phyloP scores from a whole-genome alignment of 2,797 vertebrate genomes.

The Darevskia mixta region DNA sequence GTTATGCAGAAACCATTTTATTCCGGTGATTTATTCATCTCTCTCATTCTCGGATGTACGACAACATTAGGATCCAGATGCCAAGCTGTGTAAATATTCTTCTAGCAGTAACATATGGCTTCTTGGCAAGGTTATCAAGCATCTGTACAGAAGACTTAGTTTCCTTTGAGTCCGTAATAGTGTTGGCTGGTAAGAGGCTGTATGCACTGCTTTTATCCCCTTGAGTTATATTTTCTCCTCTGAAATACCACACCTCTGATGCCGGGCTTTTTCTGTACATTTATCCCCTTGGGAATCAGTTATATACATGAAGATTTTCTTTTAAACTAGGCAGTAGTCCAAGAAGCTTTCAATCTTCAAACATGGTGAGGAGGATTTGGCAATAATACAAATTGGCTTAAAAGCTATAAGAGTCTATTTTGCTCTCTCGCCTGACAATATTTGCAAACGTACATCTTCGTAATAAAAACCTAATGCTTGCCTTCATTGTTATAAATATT shows the following conservation, averaged over 20 bases:
- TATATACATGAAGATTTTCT: constrained; percentile 41
- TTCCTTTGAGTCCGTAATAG: constrained; percentile 60
- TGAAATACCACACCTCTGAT: constrained; percentile 52
- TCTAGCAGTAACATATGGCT: constrained; percentile 58
- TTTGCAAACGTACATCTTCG: constrained; percentile 13
- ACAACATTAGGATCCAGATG: constrained; percentile 51
- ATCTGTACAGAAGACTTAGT: constrained; percentile 57
- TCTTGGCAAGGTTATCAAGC: constrained; percentile 58
- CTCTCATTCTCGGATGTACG: constrained; percentile 53
- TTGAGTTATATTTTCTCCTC: constrained; percentile 34
- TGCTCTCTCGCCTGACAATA: constrained; percentile 45
- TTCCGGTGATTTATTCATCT: constrained; percentile 30
- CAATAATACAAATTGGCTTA: constrained; percentile 40
- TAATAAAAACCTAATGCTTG: constrained; percentile 44
- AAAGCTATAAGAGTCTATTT: constrained; percentile 56
- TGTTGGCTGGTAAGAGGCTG: constrained; percentile 57
- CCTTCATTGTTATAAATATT: constrained; percentile 29
- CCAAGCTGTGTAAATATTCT: constrained; percentile 53
- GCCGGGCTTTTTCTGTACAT: constrained; percentile 49
- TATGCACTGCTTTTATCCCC: constrained; percentile 40
- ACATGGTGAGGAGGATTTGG: constrained; percentile 15
- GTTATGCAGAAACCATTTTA: constrained; percentile 24
- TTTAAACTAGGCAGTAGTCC: constrained; percentile 52
- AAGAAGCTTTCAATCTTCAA: constrained; percentile 42
- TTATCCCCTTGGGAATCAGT: constrained; percentile 51